Conservation (phyloP, 2,113 vertebrate genomes). For the Setophaga coronata region DNA sequence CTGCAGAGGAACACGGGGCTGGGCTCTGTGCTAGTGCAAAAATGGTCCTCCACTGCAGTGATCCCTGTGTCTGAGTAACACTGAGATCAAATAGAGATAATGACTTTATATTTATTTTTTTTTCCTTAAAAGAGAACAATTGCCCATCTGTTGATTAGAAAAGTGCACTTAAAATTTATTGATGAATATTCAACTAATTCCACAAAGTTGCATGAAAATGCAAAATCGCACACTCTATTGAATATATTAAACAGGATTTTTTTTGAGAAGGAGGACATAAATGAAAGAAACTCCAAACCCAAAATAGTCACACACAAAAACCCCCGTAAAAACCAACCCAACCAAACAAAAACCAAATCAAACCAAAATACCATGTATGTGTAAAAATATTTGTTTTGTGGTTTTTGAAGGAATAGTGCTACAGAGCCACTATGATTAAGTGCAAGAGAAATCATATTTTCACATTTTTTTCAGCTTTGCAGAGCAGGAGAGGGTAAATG, state of each 20-base stretch:
- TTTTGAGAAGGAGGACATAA: not conserved
- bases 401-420: not conserved
- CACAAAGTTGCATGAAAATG: not conserved
- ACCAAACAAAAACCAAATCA: not conserved
- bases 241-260: not conserved
- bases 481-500: not conserved
- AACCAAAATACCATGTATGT: not conserved
- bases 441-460: not conserved
- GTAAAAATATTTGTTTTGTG: not conserved
- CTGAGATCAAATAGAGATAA: not conserved
- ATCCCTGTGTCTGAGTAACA: not conserved
- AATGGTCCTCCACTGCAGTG: fast-evolving
- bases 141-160: not conserved
- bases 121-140: not conserved
- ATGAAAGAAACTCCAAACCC: fast-evolving
- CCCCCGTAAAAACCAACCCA: fast-evolving
- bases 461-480: not conserved
- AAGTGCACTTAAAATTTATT: not conserved
- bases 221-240: fast-evolving
- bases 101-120: not conserved
- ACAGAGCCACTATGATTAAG: not conserved
- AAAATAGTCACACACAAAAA: not conserved
- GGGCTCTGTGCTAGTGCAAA: not conserved
- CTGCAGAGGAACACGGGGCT: not conserved
- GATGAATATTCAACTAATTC: not conserved